Evolutionary conservation across 2,113 vertebrate genomes (phyloP).

Genomic region (Scytalopus superciliaris): DNA sequence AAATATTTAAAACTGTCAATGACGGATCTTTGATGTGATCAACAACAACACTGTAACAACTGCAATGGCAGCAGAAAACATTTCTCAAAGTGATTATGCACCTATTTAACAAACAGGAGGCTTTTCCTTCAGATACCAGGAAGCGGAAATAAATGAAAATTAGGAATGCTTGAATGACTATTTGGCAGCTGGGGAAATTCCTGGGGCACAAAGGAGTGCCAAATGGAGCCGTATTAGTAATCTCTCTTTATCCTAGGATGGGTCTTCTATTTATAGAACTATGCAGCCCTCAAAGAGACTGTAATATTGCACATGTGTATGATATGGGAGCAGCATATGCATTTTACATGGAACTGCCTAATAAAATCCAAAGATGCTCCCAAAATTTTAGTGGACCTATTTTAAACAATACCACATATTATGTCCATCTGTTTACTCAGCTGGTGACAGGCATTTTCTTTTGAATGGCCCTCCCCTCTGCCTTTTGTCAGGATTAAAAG

Average conservation of each 20-base stretch:
- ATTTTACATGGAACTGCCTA: neutral
- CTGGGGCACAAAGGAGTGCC: neutral
- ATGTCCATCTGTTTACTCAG: slow-evolving; percentile 20
- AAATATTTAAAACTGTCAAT: neutral
- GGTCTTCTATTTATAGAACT: slow-evolving; percentile 40
- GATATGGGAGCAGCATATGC: neutral
- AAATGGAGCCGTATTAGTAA: slow-evolving; percentile 4
- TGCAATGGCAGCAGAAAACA: neutral
- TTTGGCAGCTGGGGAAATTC: slow-evolving; percentile 43
- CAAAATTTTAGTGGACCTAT: neutral
- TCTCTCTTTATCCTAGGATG: slow-evolving; percentile 10
- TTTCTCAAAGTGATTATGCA: neutral
- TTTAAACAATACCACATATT: neutral
- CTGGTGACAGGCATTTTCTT: neutral
- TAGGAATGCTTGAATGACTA: neutral
- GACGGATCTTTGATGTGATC: neutral
- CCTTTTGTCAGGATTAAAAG: neutral
- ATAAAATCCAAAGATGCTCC: neutral
- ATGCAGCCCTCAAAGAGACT: neutral
- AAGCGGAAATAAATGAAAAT: slow-evolving; percentile 24
- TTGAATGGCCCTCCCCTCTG: neutral
- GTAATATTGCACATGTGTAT: neutral
- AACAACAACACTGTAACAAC: neutral
- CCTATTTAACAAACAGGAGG: neutral
- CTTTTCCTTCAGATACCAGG: neutral